Evolutionary conservation across 2,113 vertebrate genomes (phyloP).

Genomic region (Rhinolophus ferrumequinum): DNA sequence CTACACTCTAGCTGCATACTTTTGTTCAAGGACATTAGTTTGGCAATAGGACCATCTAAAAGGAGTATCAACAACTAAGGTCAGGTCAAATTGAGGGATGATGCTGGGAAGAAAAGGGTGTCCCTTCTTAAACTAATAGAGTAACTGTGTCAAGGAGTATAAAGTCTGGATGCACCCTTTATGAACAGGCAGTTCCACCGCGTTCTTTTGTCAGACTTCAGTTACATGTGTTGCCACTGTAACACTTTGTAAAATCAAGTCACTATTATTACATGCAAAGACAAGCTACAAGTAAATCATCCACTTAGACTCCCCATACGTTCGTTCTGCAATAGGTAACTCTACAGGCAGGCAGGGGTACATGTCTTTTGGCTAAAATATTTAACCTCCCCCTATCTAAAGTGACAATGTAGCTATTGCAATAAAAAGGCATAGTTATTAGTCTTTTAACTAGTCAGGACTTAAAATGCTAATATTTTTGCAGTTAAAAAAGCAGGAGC

Average conservation of each 20-base stretch:
- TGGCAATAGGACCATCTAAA: neutral
- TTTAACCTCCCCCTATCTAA: neutral
- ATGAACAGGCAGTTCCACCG: neutral
- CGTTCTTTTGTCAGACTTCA: neutral
- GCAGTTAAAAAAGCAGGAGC: constrained; percentile 5
- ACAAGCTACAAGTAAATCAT: neutral
- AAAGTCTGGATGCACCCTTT: neutral
- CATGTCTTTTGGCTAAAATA: constrained; percentile 14
- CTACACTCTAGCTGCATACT: neutral
- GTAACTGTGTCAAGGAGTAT: neutral
- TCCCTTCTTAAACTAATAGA: neutral
- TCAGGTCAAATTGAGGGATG: neutral
- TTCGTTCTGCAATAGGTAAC: neutral
- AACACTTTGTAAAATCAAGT: constrained; percentile 18
- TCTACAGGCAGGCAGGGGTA: neutral
- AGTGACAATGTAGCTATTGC: neutral
- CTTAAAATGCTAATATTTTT: neutral
- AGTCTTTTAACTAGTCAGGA: neutral
- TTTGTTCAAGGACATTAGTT: neutral
- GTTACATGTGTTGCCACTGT: neutral
- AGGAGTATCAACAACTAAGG: neutral
- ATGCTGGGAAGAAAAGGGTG: neutral
- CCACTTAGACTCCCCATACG: neutral
- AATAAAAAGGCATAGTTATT: neutral
- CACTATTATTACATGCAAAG: neutral